These are phyloP conservation scores for Bradynema listronoti DNA, from an alignment of 1,140 invertebrate species.

Conservation along the genomic window DNA sequence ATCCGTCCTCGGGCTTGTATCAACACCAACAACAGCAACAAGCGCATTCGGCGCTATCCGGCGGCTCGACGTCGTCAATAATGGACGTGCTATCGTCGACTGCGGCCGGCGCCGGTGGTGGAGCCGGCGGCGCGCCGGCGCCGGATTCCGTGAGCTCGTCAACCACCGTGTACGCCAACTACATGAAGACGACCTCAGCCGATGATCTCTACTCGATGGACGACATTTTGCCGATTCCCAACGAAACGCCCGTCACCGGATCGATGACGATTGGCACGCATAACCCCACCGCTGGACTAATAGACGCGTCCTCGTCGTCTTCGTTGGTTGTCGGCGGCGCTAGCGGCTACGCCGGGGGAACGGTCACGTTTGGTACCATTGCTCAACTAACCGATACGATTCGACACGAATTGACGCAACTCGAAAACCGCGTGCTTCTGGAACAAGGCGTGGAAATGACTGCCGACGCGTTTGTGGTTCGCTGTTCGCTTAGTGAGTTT, in stretches of 20 bases:
- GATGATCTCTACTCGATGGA: no score
- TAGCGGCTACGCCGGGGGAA: slow-evolving; percentile 4
- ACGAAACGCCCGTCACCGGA: slow-evolving; percentile 5
- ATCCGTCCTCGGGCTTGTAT: not conserved
- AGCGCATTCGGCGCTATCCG: not conserved
- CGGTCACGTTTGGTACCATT: slow-evolving; percentile 21
- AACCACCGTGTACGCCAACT: not conserved
- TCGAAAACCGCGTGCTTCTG: slow-evolving; percentile 35
- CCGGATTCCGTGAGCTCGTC: no score
- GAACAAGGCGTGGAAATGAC: slow-evolving; percentile 23
- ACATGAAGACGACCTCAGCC: not conserved
- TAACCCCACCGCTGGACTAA: not conserved
- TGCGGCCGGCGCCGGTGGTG: no score
- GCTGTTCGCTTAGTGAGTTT: slow-evolving; percentile 30
- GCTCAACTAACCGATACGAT: slow-evolving; percentile 23
- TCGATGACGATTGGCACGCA: slow-evolving; percentile 4
- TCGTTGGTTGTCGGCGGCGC: slow-evolving; percentile 5
- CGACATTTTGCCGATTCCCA: slow-evolving; percentile 26
- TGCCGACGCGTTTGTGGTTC: slow-evolving; percentile 19
- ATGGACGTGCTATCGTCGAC: no score
- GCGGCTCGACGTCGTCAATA: no score
- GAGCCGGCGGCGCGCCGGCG: no score
- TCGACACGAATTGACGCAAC: slow-evolving; percentile 20
- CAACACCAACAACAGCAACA: not conserved
- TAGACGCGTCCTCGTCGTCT: not conserved